Percentiles rank a stretch among this genome's conserved stretches.
phyloP scores from a whole-genome alignment of 2,113 vertebrate species.

The Hydropotes inermis region DNA sequence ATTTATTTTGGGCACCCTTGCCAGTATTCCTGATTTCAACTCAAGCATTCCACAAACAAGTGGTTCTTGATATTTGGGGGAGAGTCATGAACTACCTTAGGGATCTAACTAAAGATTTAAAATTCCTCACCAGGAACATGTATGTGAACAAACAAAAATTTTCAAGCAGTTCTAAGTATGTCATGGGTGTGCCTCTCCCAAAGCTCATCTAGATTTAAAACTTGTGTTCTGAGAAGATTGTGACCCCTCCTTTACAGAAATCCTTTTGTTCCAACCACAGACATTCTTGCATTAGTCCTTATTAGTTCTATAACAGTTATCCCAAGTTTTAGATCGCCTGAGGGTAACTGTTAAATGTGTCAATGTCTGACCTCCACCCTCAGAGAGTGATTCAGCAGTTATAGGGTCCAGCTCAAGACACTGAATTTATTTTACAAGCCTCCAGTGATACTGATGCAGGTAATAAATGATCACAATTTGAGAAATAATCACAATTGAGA shows the following conservation, averaged over 20 bases:
- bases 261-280: neutral
- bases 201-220: neutral
- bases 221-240: neutral
- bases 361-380: neutral
- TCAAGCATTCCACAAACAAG: neutral
- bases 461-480: neutral
- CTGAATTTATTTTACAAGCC: neutral
- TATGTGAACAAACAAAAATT: neutral
- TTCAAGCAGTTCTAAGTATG: neutral
- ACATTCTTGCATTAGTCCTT: neutral
- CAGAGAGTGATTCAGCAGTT: neutral
- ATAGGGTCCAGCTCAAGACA: neutral
- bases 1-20: neutral
- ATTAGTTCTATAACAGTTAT: neutral
- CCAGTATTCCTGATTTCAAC: neutral
- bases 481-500: neutral
- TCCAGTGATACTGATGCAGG: neutral
- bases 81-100: neutral
- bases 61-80: neutral
- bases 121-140: neutral
- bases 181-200: neutral
- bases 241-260: neutral
- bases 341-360: fast-evolving
- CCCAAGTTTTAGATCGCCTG: neutral
- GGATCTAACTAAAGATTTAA: neutral